These are phyloP conservation scores for Calameuta pallipes DNA, from an alignment of 2,888 invertebrate genomes.

Conservation along the genomic window DNA sequence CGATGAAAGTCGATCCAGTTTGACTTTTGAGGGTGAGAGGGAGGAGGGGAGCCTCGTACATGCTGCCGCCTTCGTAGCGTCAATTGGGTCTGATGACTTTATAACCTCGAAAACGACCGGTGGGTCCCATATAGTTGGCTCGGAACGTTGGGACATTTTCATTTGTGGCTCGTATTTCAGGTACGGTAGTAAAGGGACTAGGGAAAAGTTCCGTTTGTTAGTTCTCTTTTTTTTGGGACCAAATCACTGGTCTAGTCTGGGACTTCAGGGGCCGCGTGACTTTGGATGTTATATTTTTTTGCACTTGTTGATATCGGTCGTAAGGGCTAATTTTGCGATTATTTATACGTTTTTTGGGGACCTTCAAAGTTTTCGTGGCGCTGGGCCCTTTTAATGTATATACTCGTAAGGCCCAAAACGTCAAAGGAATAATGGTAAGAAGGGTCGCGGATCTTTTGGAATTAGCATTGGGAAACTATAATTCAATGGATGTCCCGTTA, in stretches of 20 bases:
- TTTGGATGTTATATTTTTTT: too few species aligned
- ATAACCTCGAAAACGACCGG: constrained; percentile 34
- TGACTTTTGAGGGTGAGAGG: too few species aligned
- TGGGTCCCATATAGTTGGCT: neutral
- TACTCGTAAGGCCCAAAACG: too few species aligned
- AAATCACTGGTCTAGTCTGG: too few species aligned
- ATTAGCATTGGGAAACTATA: constrained; percentile 9
- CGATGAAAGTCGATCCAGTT: too few species aligned
- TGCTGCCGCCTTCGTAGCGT: neutral
- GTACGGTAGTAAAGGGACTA: too few species aligned
- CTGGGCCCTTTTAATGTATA: neutral
- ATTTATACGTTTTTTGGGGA: too few species aligned
- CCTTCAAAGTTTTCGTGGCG: neutral
- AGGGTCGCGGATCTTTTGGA: neutral
- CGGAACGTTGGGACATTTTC: constrained; percentile 24
- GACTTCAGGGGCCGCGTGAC: too few species aligned
- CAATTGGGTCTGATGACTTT: constrained; percentile 37
- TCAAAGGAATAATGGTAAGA: neutral
- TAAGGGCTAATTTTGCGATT: too few species aligned
- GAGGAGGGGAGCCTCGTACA: too few species aligned
- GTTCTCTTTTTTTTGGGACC: neutral
- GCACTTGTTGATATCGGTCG: too few species aligned
- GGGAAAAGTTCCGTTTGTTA: neutral
- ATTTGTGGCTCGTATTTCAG: constrained; percentile 10
- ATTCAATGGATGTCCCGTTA: constrained; percentile 9